These are phyloP conservation scores for Thymelicus sylvestris DNA, from an alignment of 2,888 invertebrate species.

Conservation along the genomic window DNA sequence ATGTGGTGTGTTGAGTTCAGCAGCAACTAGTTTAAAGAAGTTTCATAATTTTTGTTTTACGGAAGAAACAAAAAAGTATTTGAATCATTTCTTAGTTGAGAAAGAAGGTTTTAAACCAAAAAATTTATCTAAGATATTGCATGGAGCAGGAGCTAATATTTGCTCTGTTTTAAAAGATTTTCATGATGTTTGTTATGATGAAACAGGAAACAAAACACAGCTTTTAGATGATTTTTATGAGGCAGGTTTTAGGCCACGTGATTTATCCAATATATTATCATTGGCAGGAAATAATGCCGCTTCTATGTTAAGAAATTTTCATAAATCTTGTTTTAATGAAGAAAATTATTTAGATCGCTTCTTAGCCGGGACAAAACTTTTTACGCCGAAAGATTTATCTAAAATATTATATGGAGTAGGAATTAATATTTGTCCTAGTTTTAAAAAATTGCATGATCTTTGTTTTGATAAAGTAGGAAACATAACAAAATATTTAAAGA, in stretches of 20 bases:
- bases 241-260: conserved; percentile 44
- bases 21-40: conserved; percentile 45
- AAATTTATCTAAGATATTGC: conserved; percentile 51
- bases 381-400: conserved; percentile 51
- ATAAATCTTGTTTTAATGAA: conserved; percentile 52
- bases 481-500: conserved; percentile 52
- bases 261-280: conserved; percentile 53
- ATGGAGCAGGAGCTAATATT: conserved; percentile 51
- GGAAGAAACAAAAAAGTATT: conserved; percentile 49
- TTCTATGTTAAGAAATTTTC: conserved; percentile 52
- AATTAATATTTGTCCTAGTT: conserved; percentile 44
- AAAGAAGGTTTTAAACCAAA: conserved; percentile 44
- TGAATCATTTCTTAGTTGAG: conserved; percentile 43
- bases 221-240: conserved; percentile 49
- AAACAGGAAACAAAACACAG: conserved; percentile 50
- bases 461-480: conserved; percentile 54
- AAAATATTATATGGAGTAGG: conserved; percentile 48
- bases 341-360: conserved; percentile 51
- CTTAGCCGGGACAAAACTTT: conserved; percentile 48
- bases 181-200: conserved; percentile 53
- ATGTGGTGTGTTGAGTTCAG: conserved; percentile 50
- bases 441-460: conserved; percentile 46
- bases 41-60: conserved; percentile 52
- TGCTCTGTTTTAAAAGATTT: conserved; percentile 53
- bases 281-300: conserved; percentile 52